Percentiles rank a stretch among this genome's conserved stretches.
Evolutionary conservation across 2,888 invertebrate genomes (phyloP).

Genomic region (Apotomis turbidana): DNA sequence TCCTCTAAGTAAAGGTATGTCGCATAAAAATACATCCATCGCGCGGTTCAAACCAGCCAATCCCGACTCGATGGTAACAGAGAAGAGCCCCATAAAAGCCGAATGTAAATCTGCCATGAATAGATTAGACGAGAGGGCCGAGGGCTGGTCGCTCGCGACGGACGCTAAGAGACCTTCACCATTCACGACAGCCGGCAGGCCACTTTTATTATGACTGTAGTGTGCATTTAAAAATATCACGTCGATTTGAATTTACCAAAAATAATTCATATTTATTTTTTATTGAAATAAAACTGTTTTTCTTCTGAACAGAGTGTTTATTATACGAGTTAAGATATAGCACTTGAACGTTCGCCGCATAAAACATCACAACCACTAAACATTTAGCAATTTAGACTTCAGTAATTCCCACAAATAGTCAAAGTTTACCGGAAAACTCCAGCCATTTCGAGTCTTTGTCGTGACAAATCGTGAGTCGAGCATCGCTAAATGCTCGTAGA

Average conservation of each 20-base stretch:
- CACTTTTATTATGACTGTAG: constrained; percentile 7
- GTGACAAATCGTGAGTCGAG: constrained; percentile 15
- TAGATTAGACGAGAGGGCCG: constrained; percentile 14
- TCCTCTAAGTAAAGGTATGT: background rate
- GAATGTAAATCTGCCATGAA: constrained; percentile 24
- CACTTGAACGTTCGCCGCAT: background rate
- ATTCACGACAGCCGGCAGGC: background rate
- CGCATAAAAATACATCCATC: background rate
- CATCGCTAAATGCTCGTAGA: constrained; percentile 31
- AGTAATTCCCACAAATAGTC: constrained; percentile 13
- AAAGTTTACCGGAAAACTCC: constrained; percentile 12
- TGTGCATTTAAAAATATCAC: background rate
- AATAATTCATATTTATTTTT: too few species aligned
- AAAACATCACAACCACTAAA: constrained; percentile 12
- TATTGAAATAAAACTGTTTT: background rate
- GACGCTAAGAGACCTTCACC: background rate
- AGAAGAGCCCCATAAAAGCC: background rate
- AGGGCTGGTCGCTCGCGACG: background rate
- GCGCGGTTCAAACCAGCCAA: background rate
- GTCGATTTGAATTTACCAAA: too few species aligned
- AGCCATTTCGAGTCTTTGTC: background rate
- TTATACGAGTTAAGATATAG: too few species aligned
- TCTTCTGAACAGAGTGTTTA: background rate
- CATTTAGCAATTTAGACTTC: constrained; percentile 7
- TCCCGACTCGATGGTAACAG: background rate